A percentile compares a stretch with the other conserved stretches of the same genome.
Conservation (phyloP, 2,888 invertebrate species). For the Eupsilia transversa region DNA sequence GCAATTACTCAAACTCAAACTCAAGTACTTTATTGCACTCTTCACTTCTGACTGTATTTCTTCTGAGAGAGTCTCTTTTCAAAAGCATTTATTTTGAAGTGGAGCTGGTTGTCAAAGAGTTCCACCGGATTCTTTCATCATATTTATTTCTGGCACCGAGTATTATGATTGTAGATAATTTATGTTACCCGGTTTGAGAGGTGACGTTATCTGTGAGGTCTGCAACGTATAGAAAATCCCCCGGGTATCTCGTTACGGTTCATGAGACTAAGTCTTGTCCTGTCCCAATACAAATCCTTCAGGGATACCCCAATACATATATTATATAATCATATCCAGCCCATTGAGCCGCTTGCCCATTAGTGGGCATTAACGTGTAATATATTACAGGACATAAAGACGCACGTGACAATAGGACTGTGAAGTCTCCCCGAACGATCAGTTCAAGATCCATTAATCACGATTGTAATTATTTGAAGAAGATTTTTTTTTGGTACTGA, state of each 20-base stretch:
- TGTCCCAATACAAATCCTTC: not conserved
- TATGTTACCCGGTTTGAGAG: not conserved
- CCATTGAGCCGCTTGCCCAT: conserved; percentile 34
- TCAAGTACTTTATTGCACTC: too few relatives aligned
- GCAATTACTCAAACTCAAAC: too few relatives aligned
- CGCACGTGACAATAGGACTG: not conserved
- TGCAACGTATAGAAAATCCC: not conserved
- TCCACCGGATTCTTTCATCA: not conserved
- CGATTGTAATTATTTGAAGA: conserved; percentile 28
- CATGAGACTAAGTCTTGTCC: not conserved
- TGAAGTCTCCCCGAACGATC: conserved; percentile 21
- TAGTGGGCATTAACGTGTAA: conserved; percentile 23
- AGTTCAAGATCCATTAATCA: conserved; percentile 18
- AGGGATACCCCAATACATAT: not conserved
- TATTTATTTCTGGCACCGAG: not conserved
- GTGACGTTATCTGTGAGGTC: not conserved
- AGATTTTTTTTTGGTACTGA: not conserved
- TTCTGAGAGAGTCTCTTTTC: not conserved
- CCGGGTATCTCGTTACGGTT: too few relatives aligned
- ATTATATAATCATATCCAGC: not conserved
- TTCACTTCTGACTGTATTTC: too few relatives aligned
- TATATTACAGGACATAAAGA: conserved; percentile 26
- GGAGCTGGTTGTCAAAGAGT: not conserved
- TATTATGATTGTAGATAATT: too few relatives aligned
- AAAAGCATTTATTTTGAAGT: not conserved